These are phyloP conservation scores for Hylomyscus alleni DNA, from an alignment of 2,797 vertebrate species.

Conservation along the genomic window DNA sequence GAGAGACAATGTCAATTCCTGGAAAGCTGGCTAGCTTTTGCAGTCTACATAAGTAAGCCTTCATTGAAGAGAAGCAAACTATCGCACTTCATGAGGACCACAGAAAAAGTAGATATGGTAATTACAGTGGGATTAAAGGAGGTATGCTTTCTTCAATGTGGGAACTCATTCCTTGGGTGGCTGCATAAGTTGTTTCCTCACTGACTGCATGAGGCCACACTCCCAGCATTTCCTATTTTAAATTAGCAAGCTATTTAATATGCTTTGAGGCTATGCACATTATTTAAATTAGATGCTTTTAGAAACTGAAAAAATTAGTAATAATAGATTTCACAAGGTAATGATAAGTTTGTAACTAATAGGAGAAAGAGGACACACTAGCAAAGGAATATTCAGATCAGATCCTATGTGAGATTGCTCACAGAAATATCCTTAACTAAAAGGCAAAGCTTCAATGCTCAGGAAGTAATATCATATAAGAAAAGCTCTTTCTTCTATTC, in stretches of 20 bases:
- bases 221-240: not conserved
- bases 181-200: not conserved
- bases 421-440: not conserved
- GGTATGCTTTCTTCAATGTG: not conserved
- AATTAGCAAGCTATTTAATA: not conserved
- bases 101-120: not conserved
- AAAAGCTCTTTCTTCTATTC: not conserved
- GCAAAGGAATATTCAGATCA: not conserved
- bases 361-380: not conserved
- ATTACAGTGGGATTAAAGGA: not conserved
- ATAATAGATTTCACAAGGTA: constrained; percentile 24
- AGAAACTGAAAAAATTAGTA: constrained; percentile 23
- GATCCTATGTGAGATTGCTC: not conserved
- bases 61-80: not conserved
- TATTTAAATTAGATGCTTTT: constrained; percentile 23
- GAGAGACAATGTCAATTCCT: not conserved
- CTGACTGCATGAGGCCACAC: not conserved
- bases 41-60: not conserved
- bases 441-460: not conserved
- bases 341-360: not conserved
- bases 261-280: not conserved
- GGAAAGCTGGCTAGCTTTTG: not conserved
- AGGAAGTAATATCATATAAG: not conserved
- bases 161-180: not conserved
- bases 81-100: no score